Base-by-base conservation (phyloP, 2,888 invertebrate species). In the Aspidapion aeneum region DNA sequence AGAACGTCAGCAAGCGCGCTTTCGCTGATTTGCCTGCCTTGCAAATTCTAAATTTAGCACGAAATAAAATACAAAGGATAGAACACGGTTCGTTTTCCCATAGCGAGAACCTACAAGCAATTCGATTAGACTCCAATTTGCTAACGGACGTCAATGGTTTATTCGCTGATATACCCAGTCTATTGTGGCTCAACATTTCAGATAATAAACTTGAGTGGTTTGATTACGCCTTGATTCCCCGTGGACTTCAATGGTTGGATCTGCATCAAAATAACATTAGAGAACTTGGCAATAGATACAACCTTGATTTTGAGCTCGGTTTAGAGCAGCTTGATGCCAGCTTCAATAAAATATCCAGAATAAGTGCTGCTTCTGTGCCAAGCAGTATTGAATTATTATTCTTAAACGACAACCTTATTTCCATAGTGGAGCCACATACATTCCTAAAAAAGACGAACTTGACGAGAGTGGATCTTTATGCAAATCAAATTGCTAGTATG, bases 121-220 rank as follows among this genome's bases (percentile, higher is more conserved):
- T 96, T 67, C 85, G 94, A 68, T 81, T 96, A 69, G 95, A 96
- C 78, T 90, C 91, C 63, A 96, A 96, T 82, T 85, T 86, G 69
- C 81, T 96, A 64, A 87, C 87, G 62, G 90, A 93, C 78, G 88
- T 96, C 69, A 90, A 90, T 76, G 91, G 91, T 51, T 83, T 95
- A 68, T 95, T 96, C 78, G 87, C 87, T 71, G 90, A 93, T 78
- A 88, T 94, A 76, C 89, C 90, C 12, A 90, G 90, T 73, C 82
- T 96, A 70, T 83, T 93, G 74, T 94, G 93, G 93, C 82, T 96
- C 60, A 96, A 96, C 81, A 90, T 96, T 74, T 94, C 94, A 69
- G 94, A 94, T 82, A 96, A 96, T 84, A 87, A 89, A 78, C 85
- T 96, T 75, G 88, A 90, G 76, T 89, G 90, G 86, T 95, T 96